Base-by-base conservation (phyloP, 1,140 invertebrate species). In the Bombyx mandarina region DNA sequence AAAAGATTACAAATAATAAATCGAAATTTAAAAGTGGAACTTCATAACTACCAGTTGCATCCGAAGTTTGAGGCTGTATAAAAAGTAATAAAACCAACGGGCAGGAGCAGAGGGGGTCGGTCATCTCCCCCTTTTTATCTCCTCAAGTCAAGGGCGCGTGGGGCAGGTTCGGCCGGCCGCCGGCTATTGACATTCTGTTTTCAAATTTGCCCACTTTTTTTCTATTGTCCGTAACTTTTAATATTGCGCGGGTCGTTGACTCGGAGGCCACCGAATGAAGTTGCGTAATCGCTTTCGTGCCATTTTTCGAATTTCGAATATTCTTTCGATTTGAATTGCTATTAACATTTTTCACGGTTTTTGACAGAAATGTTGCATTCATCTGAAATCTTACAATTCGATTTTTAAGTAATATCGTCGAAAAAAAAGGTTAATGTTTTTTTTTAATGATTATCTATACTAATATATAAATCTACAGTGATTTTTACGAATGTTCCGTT, bases 101-200 rank as follows among this genome's bases (percentile, higher is more conserved):
- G 45, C 10, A 46, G 45, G 49, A 12, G 64, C 52, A 77, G 75
- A 42, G 35, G 48, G 46, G 5, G 54, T 49, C 74, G 81, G 79
- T 82, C 83, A 82, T 80, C 75, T 78, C 78, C 74, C 73, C 73
- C 69, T 75, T 72, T 78, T 81, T 82, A 80, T 83, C 81, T 75
- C 64, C 72, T 62, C 79, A 86, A 86, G 74, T 77, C 80, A 84
- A 83, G 83, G 83, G 80, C 81, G 81, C 75, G 77, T 86, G 78
- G 75, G 83, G 83, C 81, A 86, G 83, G 83, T 86, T 76, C 79
- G 73, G 74, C 75, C 71, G 75, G 75, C 80, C 82, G 75, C 54
- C 79, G 82, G 81, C 80, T 84, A 86, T 84, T 84, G 83, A 84
- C 83, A 84, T 84, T 84, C 73, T 77, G 77, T 86, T 80, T 82